Evolutionary conservation across 1,140 invertebrate species (phyloP).

Genomic region (Trichogramma pretiosum): DNA sequence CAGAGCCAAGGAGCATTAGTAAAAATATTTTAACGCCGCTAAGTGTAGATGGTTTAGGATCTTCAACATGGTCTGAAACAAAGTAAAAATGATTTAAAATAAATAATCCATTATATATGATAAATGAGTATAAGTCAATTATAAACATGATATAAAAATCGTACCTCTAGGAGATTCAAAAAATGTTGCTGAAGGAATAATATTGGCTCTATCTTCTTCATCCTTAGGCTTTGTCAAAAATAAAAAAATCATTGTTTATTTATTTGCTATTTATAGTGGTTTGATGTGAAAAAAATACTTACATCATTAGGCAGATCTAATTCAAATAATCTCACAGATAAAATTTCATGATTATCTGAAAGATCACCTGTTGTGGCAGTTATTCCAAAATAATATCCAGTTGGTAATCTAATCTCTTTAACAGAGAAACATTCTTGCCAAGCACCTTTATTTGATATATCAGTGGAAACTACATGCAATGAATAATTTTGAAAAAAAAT

Average conservation of each 20-base stretch:
- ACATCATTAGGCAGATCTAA: constrained; percentile 68
- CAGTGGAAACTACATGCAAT: constrained; percentile 74
- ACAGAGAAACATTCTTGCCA: constrained; percentile 94
- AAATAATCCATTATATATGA: background rate
- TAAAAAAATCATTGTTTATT: constrained; percentile 17
- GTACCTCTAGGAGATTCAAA: constrained; percentile 73
- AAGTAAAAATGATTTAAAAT: constrained; percentile 14
- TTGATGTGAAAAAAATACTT: no score
- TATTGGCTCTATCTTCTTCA: constrained; percentile 62
- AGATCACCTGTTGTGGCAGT: constrained; percentile 95
- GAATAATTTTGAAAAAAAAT: constrained; percentile 14
- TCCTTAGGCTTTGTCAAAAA: constrained; percentile 50
- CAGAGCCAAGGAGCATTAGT: constrained; percentile 67
- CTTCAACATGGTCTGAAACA: constrained; percentile 71
- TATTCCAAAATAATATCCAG: constrained; percentile 90
- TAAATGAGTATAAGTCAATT: no score
- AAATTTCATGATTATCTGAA: constrained; percentile 93
- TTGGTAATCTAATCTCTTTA: constrained; percentile 82
- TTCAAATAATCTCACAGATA: constrained; percentile 85
- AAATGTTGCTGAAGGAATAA: constrained; percentile 69
- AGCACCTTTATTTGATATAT: constrained; percentile 81
- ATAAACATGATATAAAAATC: constrained; percentile 5
- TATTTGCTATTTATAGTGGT: constrained; percentile 4
- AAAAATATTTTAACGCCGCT: constrained; percentile 85
- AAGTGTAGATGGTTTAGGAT: constrained; percentile 69